phyloP scores from a whole-genome alignment of 2,113 vertebrate species.

The Petrocephalus zakoni region DNA sequence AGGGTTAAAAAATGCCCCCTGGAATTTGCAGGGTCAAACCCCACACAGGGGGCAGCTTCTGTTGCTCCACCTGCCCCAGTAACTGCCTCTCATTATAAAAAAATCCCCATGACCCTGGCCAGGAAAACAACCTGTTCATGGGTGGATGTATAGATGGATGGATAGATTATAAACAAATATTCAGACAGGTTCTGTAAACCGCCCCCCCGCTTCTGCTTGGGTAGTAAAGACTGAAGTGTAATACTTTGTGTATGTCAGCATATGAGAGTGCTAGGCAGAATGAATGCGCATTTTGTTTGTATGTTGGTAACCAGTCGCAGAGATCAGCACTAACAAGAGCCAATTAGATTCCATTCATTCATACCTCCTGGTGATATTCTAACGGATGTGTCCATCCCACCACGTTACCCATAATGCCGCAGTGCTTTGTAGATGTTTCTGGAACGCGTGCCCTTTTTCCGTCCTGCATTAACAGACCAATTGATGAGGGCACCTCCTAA shows the following conservation, averaged over 20 bases:
- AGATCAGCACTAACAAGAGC: neutral
- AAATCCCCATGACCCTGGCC: neutral
- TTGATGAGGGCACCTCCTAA: neutral
- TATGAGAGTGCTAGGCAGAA: neutral
- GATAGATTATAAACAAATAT: neutral
- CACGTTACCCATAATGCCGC: neutral
- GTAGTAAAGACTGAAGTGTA: neutral
- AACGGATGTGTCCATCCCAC: neutral
- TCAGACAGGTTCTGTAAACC: neutral
- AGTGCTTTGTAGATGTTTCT: neutral
- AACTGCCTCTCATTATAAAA: neutral
- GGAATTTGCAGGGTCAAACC: neutral
- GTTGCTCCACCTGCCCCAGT: neutral
- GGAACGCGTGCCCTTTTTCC: neutral
- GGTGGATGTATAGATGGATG: neutral
- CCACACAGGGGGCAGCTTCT: neutral
- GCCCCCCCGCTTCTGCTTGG: neutral
- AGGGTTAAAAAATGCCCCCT: neutral
- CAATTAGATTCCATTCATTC: neutral
- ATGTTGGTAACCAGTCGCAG: neutral
- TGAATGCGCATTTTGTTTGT: neutral
- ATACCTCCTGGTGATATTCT: neutral
- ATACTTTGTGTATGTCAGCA: neutral
- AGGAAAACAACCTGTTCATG: neutral
- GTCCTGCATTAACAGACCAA: neutral